Conservation (phyloP, 2,888 invertebrate genomes). For the Diogma glabrata region DNA sequence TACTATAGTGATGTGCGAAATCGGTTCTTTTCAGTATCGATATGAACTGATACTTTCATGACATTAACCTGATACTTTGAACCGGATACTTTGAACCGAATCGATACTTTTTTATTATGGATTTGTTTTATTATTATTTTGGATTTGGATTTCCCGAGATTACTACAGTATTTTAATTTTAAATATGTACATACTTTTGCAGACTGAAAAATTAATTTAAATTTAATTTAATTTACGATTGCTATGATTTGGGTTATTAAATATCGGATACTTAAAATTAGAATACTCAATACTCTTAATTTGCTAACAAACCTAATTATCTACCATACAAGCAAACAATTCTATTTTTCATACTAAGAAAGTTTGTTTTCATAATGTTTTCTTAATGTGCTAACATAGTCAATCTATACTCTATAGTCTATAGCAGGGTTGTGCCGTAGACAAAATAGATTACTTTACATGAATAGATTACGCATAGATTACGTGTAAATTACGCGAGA, state of each 20-base stretch:
- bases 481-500: too few species aligned
- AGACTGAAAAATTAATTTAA: too few species aligned
- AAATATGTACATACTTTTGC: too few species aligned
- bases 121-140: conserved; percentile 5
- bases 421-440: too few species aligned
- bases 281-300: conserved; percentile 4
- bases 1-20: not conserved
- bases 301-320: not conserved
- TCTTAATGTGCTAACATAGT: conserved; percentile 3
- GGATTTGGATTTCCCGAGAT: conserved; percentile 4
- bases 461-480: too few species aligned
- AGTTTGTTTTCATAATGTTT: not conserved
- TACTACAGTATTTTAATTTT: not conserved
- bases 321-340: not conserved
- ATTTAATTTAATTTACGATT: not conserved
- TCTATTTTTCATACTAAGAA: not conserved
- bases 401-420: too few species aligned
- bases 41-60: conserved; percentile 6
- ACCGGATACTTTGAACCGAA: conserved; percentile 5
- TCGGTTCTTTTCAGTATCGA: not conserved
- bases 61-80: conserved; percentile 5
- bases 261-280: not conserved
- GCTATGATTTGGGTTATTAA: not conserved
- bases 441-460: too few species aligned
- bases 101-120: conserved; percentile 3